Base-by-base conservation (phyloP, 2,888 invertebrate genomes). In the Apodemia zela region DNA sequence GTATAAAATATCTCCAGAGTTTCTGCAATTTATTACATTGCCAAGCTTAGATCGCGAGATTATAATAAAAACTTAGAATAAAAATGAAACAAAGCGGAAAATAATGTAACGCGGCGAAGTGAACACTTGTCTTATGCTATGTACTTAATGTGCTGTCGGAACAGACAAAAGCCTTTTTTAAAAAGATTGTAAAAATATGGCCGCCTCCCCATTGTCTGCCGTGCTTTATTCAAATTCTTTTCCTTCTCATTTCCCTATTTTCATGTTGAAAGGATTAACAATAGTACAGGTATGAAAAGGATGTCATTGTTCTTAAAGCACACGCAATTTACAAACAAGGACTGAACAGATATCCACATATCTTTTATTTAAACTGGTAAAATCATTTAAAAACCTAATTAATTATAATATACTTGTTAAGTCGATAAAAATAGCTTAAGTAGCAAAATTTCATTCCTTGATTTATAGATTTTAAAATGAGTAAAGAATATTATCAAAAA, bases 201-300 rank as follows among this genome's bases (percentile, higher is more conserved):
- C 82, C 74, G 80, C 71, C 67, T 71, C 68, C 74, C 82, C 71
- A 85, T 89, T 89, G 88, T 88, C 73, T 67, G 72, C 72, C 69
- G 68, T 71, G 75, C 78, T 84, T 84, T 83, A 81, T 87, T 85
- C 83, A 78, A 75, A 80, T 72, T 80, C 78, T 82, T 86, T 85
- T 82, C 81, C 82, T 84, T 82, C 80, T 80, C 84, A 85, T 87
- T 87, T 87, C 84, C 84, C 82, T 81, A 84, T 87, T 88, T 87
- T 84, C 84, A 78, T 81, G 81, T 79, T 81, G 82, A 82, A 86
- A 88, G 87, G 87, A 87, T 88, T 87, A 85, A 87, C 85, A 86
- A 85, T 85, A 80, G 82, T 77, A 80, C 84, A 85, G 85, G 85
- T 86, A 76, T 71, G 59, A 64, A 66, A 66, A 62, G 64, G 59